Base-by-base conservation (phyloP, 2,797 vertebrate genomes). In the Mallotus villosus region DNA sequence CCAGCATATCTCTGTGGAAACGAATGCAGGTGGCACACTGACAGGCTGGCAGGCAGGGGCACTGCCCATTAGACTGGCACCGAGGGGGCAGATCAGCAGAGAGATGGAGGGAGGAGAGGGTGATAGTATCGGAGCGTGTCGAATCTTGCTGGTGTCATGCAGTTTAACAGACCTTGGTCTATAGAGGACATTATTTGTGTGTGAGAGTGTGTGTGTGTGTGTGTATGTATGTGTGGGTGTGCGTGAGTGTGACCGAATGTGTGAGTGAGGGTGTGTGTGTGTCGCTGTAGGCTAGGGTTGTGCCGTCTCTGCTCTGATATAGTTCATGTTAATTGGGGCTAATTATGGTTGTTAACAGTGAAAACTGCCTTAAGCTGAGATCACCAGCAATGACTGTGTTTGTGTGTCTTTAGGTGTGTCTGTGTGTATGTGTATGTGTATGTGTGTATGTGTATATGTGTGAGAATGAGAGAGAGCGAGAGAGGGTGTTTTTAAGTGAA, bases 71-170 rank as follows among this genome's bases (percentile, higher is more conserved):
- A 55, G 65, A 27, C 21, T 34, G 57, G 51, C 24, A 6, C 12
- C 17, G 27, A 34, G 72, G 53, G 67, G 49, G 63, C 63, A 74
- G 71, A 73, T 74, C 64, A 73, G 62, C 34, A 60, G 63, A 2
- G 7, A 76, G 25, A 29, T 32, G 27, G 60, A 65, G 32, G 59
- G 69, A 21, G 72, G 1, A 58, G 66, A 11, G 65, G 66, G 65
- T 70, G 78, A 83, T 75, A 72, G 74, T 65, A 84, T 81, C 22
- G 1, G 61, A 46, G 67, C 70, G 16, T 77, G 78, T 78, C 55
- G 37, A 24, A 2, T 27, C 22, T 11, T 6, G n/a, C 65, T 67
- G 21, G n/a, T 69, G 65, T 81, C 72, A 64, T 1, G 74, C 73
- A 58, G 65, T 63, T 41, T 68, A 67, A 69, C 62, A 49, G 14